Percentiles rank a stretch among this genome's conserved stretches.
phyloP scores from a whole-genome alignment of 2,113 vertebrate species.

The Herpetotheres cachinnans region DNA sequence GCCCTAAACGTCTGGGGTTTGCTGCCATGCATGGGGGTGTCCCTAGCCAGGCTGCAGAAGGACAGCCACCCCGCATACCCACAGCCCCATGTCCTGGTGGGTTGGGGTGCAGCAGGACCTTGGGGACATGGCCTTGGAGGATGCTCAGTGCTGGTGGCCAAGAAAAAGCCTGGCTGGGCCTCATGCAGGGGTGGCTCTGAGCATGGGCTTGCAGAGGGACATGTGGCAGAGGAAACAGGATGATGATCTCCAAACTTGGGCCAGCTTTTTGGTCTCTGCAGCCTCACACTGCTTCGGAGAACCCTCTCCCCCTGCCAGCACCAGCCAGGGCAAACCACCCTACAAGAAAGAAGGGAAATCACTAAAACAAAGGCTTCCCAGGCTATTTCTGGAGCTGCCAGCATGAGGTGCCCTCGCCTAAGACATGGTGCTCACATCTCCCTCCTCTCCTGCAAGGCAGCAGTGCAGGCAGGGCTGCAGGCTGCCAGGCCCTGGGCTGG shows the following conservation, averaged over 20 bases:
- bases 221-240: background rate
- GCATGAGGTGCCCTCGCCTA: constrained; percentile 69
- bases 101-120: accelerated
- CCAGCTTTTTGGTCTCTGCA: background rate
- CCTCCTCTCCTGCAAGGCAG: background rate
- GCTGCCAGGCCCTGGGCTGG: constrained; percentile 31
- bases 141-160: background rate
- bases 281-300: background rate
- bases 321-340: background rate
- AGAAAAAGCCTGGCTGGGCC: background rate
- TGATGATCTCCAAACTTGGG: background rate
- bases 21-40: accelerated
- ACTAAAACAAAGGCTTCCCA: constrained; percentile 48
- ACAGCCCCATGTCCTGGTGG: accelerated
- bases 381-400: constrained; percentile 62
- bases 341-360: background rate
- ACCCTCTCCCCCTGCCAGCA: background rate
- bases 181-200: background rate
- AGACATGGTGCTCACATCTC: constrained; percentile 21
- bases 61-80: background rate
- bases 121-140: background rate
- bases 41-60: accelerated
- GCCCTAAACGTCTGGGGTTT: background rate
- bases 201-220: background rate
- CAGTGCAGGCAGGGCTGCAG: constrained; percentile 12